Evolutionary conservation across 2,888 invertebrate species (phyloP), one percentile per base, ranked within the genome.

Genomic region (Phymatocera aterrima): DNA sequence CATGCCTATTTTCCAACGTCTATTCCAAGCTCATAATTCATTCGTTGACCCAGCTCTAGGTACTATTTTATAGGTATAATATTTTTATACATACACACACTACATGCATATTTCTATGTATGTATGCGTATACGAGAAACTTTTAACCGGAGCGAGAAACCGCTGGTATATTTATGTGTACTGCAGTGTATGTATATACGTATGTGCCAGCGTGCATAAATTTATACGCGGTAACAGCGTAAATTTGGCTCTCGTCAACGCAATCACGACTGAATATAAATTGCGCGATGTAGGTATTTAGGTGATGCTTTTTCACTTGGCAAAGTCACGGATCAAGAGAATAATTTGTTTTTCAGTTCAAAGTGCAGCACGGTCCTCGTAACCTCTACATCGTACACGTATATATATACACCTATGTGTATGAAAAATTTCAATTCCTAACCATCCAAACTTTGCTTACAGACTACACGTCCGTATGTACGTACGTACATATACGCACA

Each of bases 171-270:
- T n/a, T n/a, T n/a, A n/a, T n/a, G n/a, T n/a, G n/a, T 21, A 37
- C 21, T 12, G 31, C 57, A 12, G 21, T 21, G 10, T 21, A 37
- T 6, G n/a, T 43, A 12, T 12, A 43, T 6, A 10, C 43, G 43
- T 43, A 43, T n/a, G n/a, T n/a, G 12, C 43, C 43, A 43, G 43
- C 12, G 8, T 43, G 43, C 37, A 64, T 3, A 61, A 65, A 65
- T 65, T 21, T 65, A 72, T n/a, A n/a, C n/a, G n/a, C 34, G 48
- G 18, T 48, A n/a, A n/a, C n/a, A n/a, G 31, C 28, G 70, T 48
- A 72, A 72, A 72, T 64, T 64, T 72, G n/a, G n/a, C n/a, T n/a
- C 34, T 72, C 48, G 72, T 72, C 72, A 54, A 72, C 68, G 24
- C 68, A 68, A 68, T 68, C 68, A 68, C 68, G 24, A 21, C 28